Percentiles rank a stretch among this genome's conserved stretches.
Evolutionary conservation across 2,113 vertebrate genomes (phyloP).

Genomic region (Corythaixoides concolor): DNA sequence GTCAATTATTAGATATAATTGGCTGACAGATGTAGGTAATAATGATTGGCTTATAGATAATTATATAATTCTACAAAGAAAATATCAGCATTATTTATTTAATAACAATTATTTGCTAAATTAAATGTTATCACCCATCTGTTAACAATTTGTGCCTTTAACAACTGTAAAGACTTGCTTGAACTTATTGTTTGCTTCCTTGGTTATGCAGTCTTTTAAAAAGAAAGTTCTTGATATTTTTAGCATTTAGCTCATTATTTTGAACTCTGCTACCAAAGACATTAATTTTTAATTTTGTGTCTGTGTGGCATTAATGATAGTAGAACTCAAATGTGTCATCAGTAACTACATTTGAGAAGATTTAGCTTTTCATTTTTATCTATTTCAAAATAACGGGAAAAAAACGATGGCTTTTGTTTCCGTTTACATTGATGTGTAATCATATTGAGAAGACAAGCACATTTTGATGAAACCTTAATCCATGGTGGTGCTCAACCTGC

Average conservation of each 20-base stretch:
- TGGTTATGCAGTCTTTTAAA: background rate
- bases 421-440: background rate
- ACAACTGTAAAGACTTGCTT: background rate
- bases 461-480: background rate
- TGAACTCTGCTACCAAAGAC: background rate
- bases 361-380: background rate
- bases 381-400: background rate
- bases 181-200: background rate
- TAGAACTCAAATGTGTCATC: background rate
- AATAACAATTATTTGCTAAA: constrained; percentile 13
- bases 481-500: background rate
- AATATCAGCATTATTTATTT: constrained; percentile 6
- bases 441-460: background rate
- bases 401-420: background rate
- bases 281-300: background rate
- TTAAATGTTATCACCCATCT: constrained; percentile 21
- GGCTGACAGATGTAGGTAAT: constrained; percentile 37
- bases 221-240: background rate
- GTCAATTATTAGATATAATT: constrained; percentile 21
- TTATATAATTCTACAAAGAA: background rate
- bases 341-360: background rate
- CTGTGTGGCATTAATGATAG: background rate
- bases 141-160: constrained; percentile 25
- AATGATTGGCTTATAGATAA: constrained; percentile 11
- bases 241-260: background rate